Evolutionary conservation across 2,113 vertebrate genomes (phyloP), one percentile per base, ranked within the genome.

Genomic region (Alethe diademata): DNA sequence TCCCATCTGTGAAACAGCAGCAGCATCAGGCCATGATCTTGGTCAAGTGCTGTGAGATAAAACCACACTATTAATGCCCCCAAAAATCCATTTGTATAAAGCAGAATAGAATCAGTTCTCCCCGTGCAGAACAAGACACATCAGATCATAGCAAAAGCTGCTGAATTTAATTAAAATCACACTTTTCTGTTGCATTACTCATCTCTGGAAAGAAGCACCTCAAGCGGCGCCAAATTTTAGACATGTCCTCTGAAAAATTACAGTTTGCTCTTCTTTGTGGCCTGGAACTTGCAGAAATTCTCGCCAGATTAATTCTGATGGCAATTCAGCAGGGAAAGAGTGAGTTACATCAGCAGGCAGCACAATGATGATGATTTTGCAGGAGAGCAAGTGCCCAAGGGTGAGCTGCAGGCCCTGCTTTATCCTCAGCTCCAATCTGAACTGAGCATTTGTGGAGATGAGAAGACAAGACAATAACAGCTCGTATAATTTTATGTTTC

Each of bases 81-180:
- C 69, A 12, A 76, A 76, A 72, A 86, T 56, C 56, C 42, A 35
- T 35, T 88, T 58, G 1, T 81, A 40, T 50, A 45, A 50, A 90
- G 74, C 75, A 86, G 90, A 91, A 51, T 1, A 31, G 67, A 80
- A 73, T 53, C 67, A 67, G 45, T 62, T 57, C 94, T 82, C 56
- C 79, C 71, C 9, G 40, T 60, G 50, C 64, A 90, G 88, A 88
- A 78, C 51, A 56, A 92, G 85, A 38, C 25, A 79, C 81, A 87
- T 6, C 1, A 11, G 83, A 91, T 80, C 86, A 86, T 23, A 94
- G 72, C 95, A 91, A 94, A 95, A 94, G 67, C 94, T 62, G 88
- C 93, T 94, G 93, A 90, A 94, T 58, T 88, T 74, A 92, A 97
- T 96, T 90, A 92, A 93, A 90, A 90, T 88, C 92, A 40, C 47